A percentile compares a stretch with the other conserved stretches of the same genome.
Evolutionary conservation across 2,888 invertebrate genomes (phyloP).

Genomic region (Agriopis leucophaearia): DNA sequence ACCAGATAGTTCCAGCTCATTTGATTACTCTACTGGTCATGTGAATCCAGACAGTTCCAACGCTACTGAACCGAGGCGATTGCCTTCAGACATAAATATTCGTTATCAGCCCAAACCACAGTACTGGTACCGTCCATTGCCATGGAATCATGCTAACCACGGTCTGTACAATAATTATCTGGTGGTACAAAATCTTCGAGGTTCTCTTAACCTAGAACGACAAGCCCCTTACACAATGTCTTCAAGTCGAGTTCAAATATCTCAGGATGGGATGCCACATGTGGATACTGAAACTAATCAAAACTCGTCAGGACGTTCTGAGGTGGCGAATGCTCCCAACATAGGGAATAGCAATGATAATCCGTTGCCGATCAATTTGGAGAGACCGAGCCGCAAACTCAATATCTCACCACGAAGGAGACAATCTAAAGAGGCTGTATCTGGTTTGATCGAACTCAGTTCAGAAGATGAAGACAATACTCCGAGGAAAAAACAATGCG

Average conservation of each 20-base stretch:
- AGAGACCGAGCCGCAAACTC: constrained; percentile 77
- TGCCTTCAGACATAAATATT: constrained; percentile 68
- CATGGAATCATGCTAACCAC: constrained; percentile 33
- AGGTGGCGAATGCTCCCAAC: background rate
- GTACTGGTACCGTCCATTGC: constrained; percentile 65
- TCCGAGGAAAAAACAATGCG: constrained; percentile 68
- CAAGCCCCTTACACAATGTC: constrained; percentile 60
- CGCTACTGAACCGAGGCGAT: constrained; percentile 54
- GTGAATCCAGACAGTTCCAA: constrained; percentile 60
- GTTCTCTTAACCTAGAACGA: constrained; percentile 56
- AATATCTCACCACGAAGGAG: constrained; percentile 79
- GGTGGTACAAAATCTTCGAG: constrained; percentile 65
- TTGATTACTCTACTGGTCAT: constrained; percentile 65
- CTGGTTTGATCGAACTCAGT: constrained; percentile 79
- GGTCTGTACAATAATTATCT: constrained; percentile 66
- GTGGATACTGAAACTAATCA: constrained; percentile 16
- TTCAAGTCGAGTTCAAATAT: constrained; percentile 3
- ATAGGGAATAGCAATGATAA: constrained; percentile 9
- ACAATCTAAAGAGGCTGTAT: constrained; percentile 73
- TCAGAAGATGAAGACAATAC: constrained; percentile 81
- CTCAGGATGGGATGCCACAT: constrained; percentile 5
- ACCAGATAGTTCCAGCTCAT: constrained; percentile 78
- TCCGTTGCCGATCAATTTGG: constrained; percentile 52
- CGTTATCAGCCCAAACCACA: constrained; percentile 78
- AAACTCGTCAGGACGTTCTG: constrained; percentile 1